Evolutionary conservation across 1,140 invertebrate genomes (phyloP).

Genomic region (Habropoda laboriosa): DNA sequence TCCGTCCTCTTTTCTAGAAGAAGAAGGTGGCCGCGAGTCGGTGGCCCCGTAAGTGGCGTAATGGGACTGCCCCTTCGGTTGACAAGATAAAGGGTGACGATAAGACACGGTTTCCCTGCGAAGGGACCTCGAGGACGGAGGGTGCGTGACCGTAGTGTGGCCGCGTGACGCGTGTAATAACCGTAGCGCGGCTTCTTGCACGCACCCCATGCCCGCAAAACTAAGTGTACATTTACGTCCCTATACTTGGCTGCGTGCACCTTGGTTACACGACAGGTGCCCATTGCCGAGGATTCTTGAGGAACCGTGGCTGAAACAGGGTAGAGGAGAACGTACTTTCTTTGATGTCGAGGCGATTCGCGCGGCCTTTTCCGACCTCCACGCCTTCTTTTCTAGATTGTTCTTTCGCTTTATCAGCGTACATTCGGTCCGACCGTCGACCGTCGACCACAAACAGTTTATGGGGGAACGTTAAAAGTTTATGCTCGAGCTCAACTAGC

Average conservation of each 20-base stretch:
- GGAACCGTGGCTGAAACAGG: constrained; percentile 12
- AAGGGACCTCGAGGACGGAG: constrained; percentile 52
- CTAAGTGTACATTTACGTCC: constrained; percentile 47
- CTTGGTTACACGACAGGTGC: constrained; percentile 66
- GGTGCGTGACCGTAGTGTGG: constrained; percentile 77
- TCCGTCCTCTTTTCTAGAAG: constrained; percentile 13
- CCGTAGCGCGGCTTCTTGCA: constrained; percentile 77
- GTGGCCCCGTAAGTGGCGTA: constrained; percentile 73
- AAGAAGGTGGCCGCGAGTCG: constrained; percentile 15
- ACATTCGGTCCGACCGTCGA: background rate
- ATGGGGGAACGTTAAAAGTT: background rate
- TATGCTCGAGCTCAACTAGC: background rate
- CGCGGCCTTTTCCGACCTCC: background rate
- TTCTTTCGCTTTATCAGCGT: background rate
- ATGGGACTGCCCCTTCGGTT: constrained; percentile 76
- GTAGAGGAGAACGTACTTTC: background rate
- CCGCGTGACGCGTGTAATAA: constrained; percentile 82
- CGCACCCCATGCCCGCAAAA: constrained; percentile 66
- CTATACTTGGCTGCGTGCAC: constrained; percentile 48
- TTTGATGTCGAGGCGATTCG: constrained; percentile 31
- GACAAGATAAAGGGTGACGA: constrained; percentile 80
- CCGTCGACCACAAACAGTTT: background rate
- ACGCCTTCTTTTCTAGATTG: constrained; percentile 6
- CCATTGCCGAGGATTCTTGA: constrained; percentile 50
- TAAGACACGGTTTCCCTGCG: constrained; percentile 72